These are phyloP conservation scores for Ecdyonurus torrentis DNA, from an alignment of 2,888 invertebrate species.

Conservation along the genomic window DNA sequence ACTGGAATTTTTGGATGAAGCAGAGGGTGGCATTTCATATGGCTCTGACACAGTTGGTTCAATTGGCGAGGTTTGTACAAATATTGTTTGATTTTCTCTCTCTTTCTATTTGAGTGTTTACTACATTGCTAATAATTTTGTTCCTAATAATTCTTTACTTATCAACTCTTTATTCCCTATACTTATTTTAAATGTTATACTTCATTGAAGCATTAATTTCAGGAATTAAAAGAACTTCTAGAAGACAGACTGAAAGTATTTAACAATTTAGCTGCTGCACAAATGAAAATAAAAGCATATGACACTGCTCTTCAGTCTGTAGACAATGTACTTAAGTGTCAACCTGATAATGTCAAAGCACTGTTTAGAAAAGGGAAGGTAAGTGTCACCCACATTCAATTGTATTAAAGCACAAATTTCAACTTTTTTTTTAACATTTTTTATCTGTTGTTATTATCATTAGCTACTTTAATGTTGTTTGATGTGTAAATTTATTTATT, in stretches of 20 bases:
- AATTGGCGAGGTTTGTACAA: neutral
- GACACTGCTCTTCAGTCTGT: conserved; percentile 73
- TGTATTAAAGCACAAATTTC: too few species aligned
- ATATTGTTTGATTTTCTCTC: too few species aligned
- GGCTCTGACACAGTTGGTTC: conserved; percentile 11
- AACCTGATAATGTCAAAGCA: conserved; percentile 81
- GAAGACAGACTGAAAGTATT: conserved; percentile 70
- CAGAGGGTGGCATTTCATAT: conserved; percentile 41
- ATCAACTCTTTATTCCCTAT: neutral
- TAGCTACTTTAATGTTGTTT: too few species aligned
- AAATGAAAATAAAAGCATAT: conserved; percentile 71
- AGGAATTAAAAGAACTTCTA: conserved; percentile 46
- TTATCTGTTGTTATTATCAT: too few species aligned
- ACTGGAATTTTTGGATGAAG: conserved; percentile 61
- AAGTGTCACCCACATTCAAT: too few species aligned
- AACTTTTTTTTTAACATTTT: too few species aligned
- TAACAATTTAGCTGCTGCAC: conserved; percentile 86
- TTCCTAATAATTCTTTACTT: neutral
- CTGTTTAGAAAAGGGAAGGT: conserved; percentile 69
- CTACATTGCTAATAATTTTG: too few species aligned
- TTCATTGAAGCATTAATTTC: conserved; percentile 30
- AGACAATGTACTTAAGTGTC: conserved; percentile 62
- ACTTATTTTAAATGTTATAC: neutral
- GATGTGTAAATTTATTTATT: too few species aligned
- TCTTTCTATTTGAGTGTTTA: too few species aligned